Conservation (phyloP, 1,140 invertebrate species). For the Drosophila bocqueti region DNA sequence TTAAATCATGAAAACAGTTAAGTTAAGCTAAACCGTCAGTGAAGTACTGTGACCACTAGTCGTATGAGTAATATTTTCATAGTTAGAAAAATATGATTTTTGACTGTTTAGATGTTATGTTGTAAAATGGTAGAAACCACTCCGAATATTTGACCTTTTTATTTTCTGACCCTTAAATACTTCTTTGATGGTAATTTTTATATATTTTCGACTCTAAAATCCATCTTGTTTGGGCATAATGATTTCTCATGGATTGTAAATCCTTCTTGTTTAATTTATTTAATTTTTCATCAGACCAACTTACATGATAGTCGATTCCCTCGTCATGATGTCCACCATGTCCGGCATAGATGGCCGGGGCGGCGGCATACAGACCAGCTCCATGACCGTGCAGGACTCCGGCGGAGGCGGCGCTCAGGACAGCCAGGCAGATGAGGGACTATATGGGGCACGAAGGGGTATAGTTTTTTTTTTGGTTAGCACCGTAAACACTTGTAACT, state of each 20-base stretch:
- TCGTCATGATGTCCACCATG: slow-evolving; percentile 70
- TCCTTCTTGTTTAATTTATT: neutral
- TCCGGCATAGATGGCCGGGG: slow-evolving; percentile 67
- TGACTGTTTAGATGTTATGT: neutral
- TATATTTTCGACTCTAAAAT: neutral
- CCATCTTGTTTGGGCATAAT: neutral
- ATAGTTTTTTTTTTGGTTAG: neutral
- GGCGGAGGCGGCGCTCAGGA: slow-evolving; percentile 80
- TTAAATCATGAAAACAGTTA: no score
- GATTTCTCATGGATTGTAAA: neutral
- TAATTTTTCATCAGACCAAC: slow-evolving; percentile 1
- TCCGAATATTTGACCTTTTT: rapidly evolving
- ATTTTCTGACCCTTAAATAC: neutral
- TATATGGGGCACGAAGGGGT: slow-evolving; percentile 40
- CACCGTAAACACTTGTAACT: neutral
- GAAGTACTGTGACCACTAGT: neutral
- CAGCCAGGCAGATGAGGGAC: slow-evolving; percentile 83
- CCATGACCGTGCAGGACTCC: slow-evolving; percentile 75
- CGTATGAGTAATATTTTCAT: neutral
- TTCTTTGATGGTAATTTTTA: neutral
- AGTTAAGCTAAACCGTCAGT: no score
- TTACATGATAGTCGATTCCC: slow-evolving; percentile 83
- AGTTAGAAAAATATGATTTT: neutral
- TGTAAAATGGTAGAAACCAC: no score
- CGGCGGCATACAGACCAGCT: slow-evolving; percentile 67